Evolutionary conservation across 2,797 vertebrate genomes (phyloP), one percentile per base, ranked within the genome.

Genomic region (Lacerta agilis): DNA sequence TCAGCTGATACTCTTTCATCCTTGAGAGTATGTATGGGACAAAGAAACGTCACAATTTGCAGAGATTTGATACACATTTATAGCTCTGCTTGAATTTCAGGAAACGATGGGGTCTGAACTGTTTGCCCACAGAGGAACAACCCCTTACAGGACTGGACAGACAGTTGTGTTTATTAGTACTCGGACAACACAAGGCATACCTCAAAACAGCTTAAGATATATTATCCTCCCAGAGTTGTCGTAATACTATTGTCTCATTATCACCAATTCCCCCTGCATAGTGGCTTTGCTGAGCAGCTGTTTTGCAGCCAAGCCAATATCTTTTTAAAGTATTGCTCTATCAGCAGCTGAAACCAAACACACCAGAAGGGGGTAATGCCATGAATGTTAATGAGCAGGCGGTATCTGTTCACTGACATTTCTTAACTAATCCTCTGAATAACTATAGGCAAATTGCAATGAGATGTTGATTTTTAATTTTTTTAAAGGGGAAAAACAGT

Each of bases 301-400:
- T 95, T 97, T 93, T 90, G 89, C 89, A 95, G 92, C 94, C 89
- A 95, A 96, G 94, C 92, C 95, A 93, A 95, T 96, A 96, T 96
- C 94, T 94, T 96, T 95, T 95, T 95, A 93, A 96, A 95, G 89
- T 94, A 95, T 95, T 96, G 90, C 96, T 96, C 92, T 90, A 94
- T 97, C 94, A 94, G 92, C 95, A 92, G 58, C 89, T 3, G 71
- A 94, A 96, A 93, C 82, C 93, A 95, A 96, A 92, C 86, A 88
- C 80, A 94, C 89, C 72, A 27, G 88, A 95, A 95, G 92, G 69
- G 69, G 83, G 87, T 93, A 95, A 93, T 92, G 90, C 91, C 84
- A 69, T 94, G 95, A 96, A 96, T 97, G 91, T 96, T 96, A 96
- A 97, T 95, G 88, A 96, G 93, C 85, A 94, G 88, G 89, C 81